phyloP scores from a whole-genome alignment of 2,888 invertebrate species.

The Prosapia bicincta region DNA sequence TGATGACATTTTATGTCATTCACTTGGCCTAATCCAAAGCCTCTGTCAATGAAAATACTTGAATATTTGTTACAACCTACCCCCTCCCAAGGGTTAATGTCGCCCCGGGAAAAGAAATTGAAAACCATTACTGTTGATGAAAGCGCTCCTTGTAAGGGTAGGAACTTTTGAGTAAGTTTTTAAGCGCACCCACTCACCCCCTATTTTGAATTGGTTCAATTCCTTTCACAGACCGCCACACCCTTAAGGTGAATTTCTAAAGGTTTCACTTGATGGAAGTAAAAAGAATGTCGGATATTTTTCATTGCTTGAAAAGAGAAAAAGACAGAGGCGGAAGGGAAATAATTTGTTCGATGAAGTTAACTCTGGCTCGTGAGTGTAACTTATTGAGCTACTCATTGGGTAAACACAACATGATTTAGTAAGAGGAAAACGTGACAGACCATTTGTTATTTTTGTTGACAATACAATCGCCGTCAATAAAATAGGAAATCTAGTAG shows the following conservation, averaged over 20 bases:
- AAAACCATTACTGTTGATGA: constrained; percentile 2
- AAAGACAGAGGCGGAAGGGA: not conserved
- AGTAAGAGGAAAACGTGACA: too few species aligned
- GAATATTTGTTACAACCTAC: not conserved
- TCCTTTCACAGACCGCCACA: not conserved
- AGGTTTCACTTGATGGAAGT: not conserved
- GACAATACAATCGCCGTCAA: too few species aligned
- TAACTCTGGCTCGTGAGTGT: too few species aligned
- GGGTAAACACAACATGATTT: too few species aligned
- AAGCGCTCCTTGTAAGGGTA: not conserved
- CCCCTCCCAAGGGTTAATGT: not conserved
- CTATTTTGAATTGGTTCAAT: constrained; percentile 1
- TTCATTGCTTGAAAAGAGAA: not conserved
- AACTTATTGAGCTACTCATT: too few species aligned
- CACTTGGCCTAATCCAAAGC: not conserved
- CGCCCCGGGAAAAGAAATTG: not conserved
- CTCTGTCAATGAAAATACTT: not conserved
- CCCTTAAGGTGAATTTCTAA: not conserved
- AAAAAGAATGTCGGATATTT: constrained; percentile 2
- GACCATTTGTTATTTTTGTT: too few species aligned
- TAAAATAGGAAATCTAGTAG: too few species aligned
- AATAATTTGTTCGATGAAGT: not conserved
- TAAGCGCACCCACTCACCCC: not conserved
- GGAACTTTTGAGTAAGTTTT: not conserved
- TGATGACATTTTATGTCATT: not conserved